A percentile compares a stretch with the other conserved stretches of the same genome.
phyloP scores from a whole-genome alignment of 2,797 vertebrate genomes.

The Oophaga sylvatica region DNA sequence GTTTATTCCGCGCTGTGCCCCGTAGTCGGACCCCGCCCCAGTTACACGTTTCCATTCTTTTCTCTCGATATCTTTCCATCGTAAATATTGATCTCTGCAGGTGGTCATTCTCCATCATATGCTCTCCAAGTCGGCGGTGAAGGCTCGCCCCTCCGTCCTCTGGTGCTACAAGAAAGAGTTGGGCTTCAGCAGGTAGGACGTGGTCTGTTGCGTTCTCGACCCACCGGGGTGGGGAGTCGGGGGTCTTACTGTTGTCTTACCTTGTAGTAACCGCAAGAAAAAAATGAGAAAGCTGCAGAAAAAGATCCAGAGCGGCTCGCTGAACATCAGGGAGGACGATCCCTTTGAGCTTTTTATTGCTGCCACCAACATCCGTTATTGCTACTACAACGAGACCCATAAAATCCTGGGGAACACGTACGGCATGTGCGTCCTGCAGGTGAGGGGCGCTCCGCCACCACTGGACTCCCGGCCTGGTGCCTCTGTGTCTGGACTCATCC shows the following conservation, averaged over 20 bases:
- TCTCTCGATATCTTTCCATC: background rate
- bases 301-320: conserved; percentile 91
- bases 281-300: conserved; percentile 97
- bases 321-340: conserved; percentile 92
- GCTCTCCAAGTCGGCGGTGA: conserved; percentile 93
- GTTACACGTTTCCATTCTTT: background rate
- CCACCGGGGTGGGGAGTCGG: background rate
- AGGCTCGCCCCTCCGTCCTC: conserved; percentile 90
- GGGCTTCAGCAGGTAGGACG: conserved; percentile 91
- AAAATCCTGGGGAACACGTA: conserved; percentile 97
- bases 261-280: conserved; percentile 90
- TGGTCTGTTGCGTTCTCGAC: background rate
- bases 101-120: conserved; percentile 98
- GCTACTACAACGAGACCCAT: conserved; percentile 97
- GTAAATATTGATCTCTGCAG: conserved; percentile 68
- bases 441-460: conserved; percentile 62
- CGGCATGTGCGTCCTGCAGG: conserved; percentile 97
- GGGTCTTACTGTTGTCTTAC: background rate
- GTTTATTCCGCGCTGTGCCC: too few relatives aligned
- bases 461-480: too few relatives aligned
- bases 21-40: too few relatives aligned
- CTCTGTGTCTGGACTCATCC: background rate
- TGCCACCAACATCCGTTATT: conserved; percentile 97
- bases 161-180: conserved; percentile 99
- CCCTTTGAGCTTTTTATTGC: conserved; percentile 96